These are phyloP conservation scores for Tenebrio molitor DNA, from an alignment of 1,140 invertebrate species.

Conservation along the genomic window DNA sequence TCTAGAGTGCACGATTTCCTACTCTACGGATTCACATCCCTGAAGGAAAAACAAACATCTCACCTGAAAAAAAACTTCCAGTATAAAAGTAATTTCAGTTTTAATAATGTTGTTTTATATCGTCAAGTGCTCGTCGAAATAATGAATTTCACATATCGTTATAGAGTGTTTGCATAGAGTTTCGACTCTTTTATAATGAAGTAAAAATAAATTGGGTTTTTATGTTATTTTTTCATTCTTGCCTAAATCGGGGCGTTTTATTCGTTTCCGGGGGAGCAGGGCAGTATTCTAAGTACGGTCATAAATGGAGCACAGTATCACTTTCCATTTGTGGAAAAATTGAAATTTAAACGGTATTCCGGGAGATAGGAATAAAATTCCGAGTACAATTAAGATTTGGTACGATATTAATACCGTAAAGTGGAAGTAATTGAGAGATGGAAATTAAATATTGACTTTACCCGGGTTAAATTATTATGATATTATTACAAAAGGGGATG, in stretches of 20 bases:
- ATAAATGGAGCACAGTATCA: slow-evolving; percentile 8
- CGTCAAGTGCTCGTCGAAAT: neutral
- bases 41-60: slow-evolving; percentile 37
- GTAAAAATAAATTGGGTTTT: slow-evolving; percentile 12
- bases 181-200: neutral
- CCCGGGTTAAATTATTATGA: slow-evolving; percentile 42
- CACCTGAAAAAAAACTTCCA: slow-evolving; percentile 22
- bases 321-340: slow-evolving; percentile 7
- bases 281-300: neutral
- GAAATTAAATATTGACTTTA: slow-evolving; percentile 43
- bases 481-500: slow-evolving; percentile 39
- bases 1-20: slow-evolving; percentile 37
- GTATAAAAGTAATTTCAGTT: slow-evolving; percentile 30
- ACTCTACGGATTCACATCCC: slow-evolving; percentile 19
- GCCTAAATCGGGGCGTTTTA: neutral
- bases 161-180: neutral
- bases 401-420: slow-evolving; percentile 27
- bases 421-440: slow-evolving; percentile 41
- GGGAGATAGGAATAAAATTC: slow-evolving; percentile 42
- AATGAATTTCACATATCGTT: slow-evolving; percentile 6
- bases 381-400: slow-evolving; percentile 16
- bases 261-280: neutral
- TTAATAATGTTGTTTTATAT: slow-evolving; percentile 20
- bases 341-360: slow-evolving; percentile 3
- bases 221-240: slow-evolving; percentile 16